Percentiles rank a stretch among this genome's conserved stretches.
These are phyloP conservation scores for Hyles euphorbiae DNA, from an alignment of 1,140 invertebrate species.

Conservation along the genomic window DNA sequence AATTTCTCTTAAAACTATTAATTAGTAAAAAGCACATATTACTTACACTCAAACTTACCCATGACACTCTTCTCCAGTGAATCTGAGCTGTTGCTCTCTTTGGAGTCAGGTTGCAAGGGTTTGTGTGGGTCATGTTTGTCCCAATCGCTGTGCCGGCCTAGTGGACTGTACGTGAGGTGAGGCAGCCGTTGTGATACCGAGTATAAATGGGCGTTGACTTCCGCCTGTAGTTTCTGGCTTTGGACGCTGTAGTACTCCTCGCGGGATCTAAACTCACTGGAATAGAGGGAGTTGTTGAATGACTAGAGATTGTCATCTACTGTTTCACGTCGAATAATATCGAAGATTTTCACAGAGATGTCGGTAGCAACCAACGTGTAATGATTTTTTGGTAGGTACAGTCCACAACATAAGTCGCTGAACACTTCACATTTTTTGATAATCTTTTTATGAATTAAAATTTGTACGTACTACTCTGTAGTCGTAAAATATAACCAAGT, in stretches of 20 bases:
- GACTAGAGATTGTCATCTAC: too few species aligned
- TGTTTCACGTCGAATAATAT: too few species aligned
- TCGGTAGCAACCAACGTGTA: too few species aligned
- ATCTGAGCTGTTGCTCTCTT: constrained; percentile 71
- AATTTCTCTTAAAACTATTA: too few species aligned
- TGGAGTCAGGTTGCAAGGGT: constrained; percentile 61
- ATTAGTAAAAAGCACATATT: too few species aligned
- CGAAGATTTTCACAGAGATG: too few species aligned
- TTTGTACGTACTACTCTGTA: too few species aligned
- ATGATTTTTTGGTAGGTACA: too few species aligned
- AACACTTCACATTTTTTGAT: too few species aligned
- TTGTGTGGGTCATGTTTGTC: constrained; percentile 69
- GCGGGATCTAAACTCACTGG: constrained; percentile 66
- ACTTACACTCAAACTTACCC: constrained; percentile 34
- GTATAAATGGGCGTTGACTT: constrained; percentile 70
- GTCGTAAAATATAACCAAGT: too few species aligned
- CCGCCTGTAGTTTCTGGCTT: constrained; percentile 66
- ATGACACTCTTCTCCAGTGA: constrained; percentile 72
- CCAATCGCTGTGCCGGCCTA: constrained; percentile 69
- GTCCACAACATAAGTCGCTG: too few species aligned
- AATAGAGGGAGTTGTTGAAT: constrained; percentile 15
- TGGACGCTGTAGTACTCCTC: constrained; percentile 73
- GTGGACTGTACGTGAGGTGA: constrained; percentile 65
- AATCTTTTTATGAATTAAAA: too few species aligned
- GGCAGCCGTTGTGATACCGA: constrained; percentile 70